These are phyloP conservation scores for Clinocottus analis DNA, from an alignment of 2,113 vertebrate species.

Conservation along the genomic window DNA sequence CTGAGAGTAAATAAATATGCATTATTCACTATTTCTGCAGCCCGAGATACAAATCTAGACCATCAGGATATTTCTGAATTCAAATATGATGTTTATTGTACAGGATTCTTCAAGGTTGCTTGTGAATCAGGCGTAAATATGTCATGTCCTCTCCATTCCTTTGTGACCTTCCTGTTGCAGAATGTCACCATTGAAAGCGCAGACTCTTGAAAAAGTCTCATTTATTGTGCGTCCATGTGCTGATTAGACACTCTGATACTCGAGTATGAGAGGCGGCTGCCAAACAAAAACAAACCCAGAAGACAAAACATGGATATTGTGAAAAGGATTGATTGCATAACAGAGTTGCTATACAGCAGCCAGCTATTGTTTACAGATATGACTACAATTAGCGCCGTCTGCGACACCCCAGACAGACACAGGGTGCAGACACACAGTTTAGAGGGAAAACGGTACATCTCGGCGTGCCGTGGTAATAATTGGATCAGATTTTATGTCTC, in stretches of 20 bases:
- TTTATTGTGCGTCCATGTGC: background rate
- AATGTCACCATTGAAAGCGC: background rate
- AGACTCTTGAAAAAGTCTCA: conserved; percentile 1
- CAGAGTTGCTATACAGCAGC: background rate
- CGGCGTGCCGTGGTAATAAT: conserved; percentile 19
- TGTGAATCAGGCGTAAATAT: background rate
- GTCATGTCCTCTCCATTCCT: background rate
- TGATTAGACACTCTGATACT: background rate
- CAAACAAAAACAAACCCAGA: conserved; percentile 3
- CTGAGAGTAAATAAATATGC: background rate
- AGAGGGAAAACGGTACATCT: conserved; percentile 34
- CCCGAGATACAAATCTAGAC: background rate
- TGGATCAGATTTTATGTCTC: conserved; percentile 37
- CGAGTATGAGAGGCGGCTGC: background rate
- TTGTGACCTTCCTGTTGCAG: background rate
- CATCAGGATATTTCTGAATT: background rate
- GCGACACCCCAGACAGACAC: background rate
- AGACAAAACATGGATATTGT: conserved; percentile 10
- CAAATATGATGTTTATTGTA: background rate
- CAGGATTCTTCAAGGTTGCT: background rate
- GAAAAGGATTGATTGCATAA: background rate
- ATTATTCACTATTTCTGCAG: background rate
- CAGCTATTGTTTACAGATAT: conserved; percentile 28
- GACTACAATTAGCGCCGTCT: conserved; percentile 47
- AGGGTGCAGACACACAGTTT: conserved; percentile 1